These are phyloP conservation scores for Tipula vernalis DNA, from an alignment of 2,888 invertebrate genomes.

Conservation along the genomic window DNA sequence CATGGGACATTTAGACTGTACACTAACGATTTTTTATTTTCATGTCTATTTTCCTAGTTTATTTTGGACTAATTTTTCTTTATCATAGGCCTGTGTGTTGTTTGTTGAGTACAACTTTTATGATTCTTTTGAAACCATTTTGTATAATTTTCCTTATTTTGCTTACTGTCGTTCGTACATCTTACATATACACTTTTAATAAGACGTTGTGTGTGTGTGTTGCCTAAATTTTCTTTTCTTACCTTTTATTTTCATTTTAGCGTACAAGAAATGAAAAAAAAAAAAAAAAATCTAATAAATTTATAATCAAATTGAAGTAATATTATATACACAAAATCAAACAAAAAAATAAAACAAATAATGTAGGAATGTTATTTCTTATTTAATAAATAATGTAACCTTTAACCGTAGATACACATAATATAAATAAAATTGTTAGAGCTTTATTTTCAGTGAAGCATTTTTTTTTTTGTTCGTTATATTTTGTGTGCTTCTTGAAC, in stretches of 20 bases:
- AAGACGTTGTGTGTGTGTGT: background rate
- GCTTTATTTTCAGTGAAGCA: background rate
- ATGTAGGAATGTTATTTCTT: background rate
- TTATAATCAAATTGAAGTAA: background rate
- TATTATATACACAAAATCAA: background rate
- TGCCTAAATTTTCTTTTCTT: background rate
- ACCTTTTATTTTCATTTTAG: background rate
- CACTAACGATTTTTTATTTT: background rate
- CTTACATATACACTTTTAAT: background rate
- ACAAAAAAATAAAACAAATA: background rate
- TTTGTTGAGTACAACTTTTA: background rate
- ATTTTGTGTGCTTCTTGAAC: background rate
- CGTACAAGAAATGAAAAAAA: background rate
- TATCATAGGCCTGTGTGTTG: background rate
- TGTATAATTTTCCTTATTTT: background rate
- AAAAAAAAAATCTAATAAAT: background rate
- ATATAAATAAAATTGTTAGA: background rate
- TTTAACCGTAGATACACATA: background rate
- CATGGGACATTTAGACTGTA: background rate
- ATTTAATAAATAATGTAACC: slow-evolving; percentile 4
- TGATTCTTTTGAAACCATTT: background rate
- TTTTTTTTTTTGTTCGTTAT: background rate
- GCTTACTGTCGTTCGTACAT: background rate
- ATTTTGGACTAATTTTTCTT: background rate
- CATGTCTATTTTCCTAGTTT: background rate